Evolutionary conservation across 2,113 vertebrate genomes (phyloP).

Genomic region (Chionomys nivalis): DNA sequence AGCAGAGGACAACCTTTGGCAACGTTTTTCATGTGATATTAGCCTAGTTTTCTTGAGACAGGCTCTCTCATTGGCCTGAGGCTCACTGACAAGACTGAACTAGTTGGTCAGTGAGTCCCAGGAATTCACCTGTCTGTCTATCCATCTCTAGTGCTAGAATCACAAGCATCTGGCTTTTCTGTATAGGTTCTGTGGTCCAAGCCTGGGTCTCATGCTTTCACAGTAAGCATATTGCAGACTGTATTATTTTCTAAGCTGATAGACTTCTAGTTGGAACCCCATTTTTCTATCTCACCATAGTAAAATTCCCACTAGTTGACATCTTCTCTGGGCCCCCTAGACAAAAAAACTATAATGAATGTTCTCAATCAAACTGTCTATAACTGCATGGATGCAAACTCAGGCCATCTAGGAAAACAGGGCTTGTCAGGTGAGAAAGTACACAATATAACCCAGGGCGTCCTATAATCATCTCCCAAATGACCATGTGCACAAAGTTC

Average conservation of each 20-base stretch:
- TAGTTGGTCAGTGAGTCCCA: background rate
- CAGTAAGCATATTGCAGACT: background rate
- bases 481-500: background rate
- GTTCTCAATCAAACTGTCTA: background rate
- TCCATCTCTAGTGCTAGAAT: background rate
- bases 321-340: background rate
- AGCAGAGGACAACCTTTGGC: background rate
- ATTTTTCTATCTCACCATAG: background rate
- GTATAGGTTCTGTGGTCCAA: background rate
- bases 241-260: background rate
- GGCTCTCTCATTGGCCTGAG: background rate
- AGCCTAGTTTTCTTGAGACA: background rate
- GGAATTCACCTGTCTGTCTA: too few relatives aligned
- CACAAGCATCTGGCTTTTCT: background rate
- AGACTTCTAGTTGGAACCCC: background rate
- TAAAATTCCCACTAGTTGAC: background rate
- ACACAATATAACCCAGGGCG: background rate
- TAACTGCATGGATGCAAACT: background rate
- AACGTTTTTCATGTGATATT: too few relatives aligned
- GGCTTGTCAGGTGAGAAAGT: background rate
- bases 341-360: background rate
- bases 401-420: background rate
- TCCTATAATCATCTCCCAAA: background rate
- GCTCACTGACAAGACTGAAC: background rate
- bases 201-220: too few relatives aligned